These are phyloP conservation scores for Mico argentatus DNA, from an alignment of 2,797 vertebrate genomes.

Conservation along the genomic window DNA sequence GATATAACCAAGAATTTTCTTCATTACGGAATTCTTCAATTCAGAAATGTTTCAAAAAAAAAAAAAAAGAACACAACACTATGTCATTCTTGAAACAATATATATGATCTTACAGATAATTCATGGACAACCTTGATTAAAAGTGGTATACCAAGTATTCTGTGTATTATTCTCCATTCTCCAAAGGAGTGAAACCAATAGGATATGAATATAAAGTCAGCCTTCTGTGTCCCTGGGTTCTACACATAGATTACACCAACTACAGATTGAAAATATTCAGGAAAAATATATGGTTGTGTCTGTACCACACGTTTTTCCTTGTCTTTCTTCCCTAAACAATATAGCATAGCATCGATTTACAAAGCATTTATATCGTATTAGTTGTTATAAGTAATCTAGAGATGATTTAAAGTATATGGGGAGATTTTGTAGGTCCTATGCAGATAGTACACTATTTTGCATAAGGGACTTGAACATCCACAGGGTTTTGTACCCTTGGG, in stretches of 20 bases:
- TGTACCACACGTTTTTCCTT: not conserved
- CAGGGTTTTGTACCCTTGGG: not conserved
- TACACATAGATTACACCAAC: not conserved
- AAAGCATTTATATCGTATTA: not conserved
- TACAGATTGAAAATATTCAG: not conserved
- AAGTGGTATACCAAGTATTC: not conserved
- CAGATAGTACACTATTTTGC: not conserved
- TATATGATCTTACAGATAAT: not conserved
- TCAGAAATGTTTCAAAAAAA: not conserved
- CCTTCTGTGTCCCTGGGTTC: not conserved
- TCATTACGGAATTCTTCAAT: not conserved
- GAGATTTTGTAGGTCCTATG: not conserved
- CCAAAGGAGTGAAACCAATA: not conserved
- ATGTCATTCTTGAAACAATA: not conserved
- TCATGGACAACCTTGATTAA: not conserved
- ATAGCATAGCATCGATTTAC: not conserved
- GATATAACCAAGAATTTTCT: not conserved
- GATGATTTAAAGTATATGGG: not conserved
- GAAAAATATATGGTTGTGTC: rapidly evolving
- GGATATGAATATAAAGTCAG: not conserved
- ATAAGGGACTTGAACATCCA: not conserved
- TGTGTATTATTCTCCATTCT: not conserved
- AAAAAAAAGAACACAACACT: not conserved
- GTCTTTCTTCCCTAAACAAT: not conserved
- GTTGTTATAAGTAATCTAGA: not conserved